A percentile compares a stretch with the other conserved stretches of the same genome.
These are phyloP conservation scores for Sinocyclocheilus maitianheensis DNA, from an alignment of 2,113 vertebrate species.

Conservation along the genomic window DNA sequence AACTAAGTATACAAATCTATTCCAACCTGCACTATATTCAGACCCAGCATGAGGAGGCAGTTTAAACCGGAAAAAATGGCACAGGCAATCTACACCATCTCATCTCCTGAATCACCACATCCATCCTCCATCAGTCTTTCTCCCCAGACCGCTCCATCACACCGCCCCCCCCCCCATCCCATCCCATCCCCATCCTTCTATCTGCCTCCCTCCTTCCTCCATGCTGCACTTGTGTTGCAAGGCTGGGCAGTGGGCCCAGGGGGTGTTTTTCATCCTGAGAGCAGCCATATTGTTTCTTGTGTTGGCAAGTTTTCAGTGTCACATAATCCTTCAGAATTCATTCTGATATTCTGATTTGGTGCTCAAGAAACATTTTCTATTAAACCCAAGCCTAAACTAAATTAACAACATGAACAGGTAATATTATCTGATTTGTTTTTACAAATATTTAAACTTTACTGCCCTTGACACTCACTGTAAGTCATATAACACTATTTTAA, in stretches of 20 bases:
- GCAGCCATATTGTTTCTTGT: slow-evolving; percentile 72
- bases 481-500: not conserved
- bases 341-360: not conserved
- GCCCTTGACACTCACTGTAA: not conserved
- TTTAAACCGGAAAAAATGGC: not conserved
- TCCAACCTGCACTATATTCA: not conserved
- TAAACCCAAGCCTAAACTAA: not conserved
- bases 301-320: not conserved
- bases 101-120: slow-evolving; percentile 36
- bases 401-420: not conserved
- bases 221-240: slow-evolving; percentile 23
- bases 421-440: not conserved
- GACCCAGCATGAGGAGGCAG: not conserved
- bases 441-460: not conserved
- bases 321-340: not conserved
- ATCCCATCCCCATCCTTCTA: slow-evolving; percentile 17
- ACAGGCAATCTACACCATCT: slow-evolving; percentile 16
- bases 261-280: slow-evolving; percentile 69
- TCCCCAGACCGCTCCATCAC: slow-evolving; percentile 10
- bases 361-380: not conserved
- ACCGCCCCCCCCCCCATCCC: not conserved
- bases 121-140: slow-evolving; percentile 20
- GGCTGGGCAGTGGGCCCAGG: slow-evolving; percentile 65
- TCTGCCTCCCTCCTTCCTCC: slow-evolving; percentile 5
- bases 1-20: slow-evolving; percentile 6